Base-by-base conservation (phyloP, 2,797 vertebrate genomes). In the Balearica regulorum region DNA sequence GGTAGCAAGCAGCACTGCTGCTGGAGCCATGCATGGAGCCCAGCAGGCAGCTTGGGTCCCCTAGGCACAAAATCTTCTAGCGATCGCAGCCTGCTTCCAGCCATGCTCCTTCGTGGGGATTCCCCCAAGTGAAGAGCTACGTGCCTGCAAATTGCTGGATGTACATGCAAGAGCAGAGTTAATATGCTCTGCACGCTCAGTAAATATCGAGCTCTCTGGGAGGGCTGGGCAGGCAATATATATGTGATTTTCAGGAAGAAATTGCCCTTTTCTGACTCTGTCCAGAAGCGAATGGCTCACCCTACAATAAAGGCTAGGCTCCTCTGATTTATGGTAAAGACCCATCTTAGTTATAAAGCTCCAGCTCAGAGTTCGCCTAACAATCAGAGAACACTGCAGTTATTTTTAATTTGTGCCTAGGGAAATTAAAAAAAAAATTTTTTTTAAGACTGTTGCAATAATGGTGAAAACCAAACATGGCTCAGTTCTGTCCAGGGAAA, bases 321-420 rank as follows among this genome's bases (percentile, higher is more conserved):
- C 48, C 54, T 65, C 78, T 87, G 48, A 71, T 83, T 95, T 87
- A 62, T 46, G 19, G n/a, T 77, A 46, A 70, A 93, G n/a, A 62
- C 65, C 9, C 77, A 65, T 65, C 87, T 87, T 37, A 57, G 51
- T 66, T 84, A 65, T 39, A 87, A 70, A 91, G 55, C 81, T 94
- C 15, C 55, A 58, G 51, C 81, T 77, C 65, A n/a, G 82, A 70
- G 35, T 78, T 81, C 60, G 76, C 72, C 53, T 29, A 72, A 65
- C 64, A 77, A 89, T 71, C 73, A 89, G 85, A 70, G 53, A 84
- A 82, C 46, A 19, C 25, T 66, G 70, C 16, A 41, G 35, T 66
- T 82, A 70, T 91, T 95, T 90, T 91, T 72, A 83, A 83, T 91
- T 90, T 84, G 21, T 81, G 62, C 43, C 79, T 76, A 72, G 51